phyloP scores from a whole-genome alignment of 2,888 invertebrate genomes.

The Clunio marinus region DNA sequence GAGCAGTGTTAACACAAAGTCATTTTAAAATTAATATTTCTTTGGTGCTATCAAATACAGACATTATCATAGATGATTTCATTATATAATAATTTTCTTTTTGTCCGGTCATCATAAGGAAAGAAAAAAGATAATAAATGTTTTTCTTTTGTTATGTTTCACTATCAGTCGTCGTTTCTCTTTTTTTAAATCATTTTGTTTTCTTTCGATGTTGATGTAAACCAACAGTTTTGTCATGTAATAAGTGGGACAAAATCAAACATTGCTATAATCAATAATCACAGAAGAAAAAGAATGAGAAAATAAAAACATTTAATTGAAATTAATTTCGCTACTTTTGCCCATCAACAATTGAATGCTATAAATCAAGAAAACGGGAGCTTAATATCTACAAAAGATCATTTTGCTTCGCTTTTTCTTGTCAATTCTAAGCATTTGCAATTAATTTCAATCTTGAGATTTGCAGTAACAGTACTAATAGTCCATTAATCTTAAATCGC shows the following conservation, averaged over 20 bases:
- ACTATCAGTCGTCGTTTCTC: neutral
- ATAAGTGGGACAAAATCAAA: neutral
- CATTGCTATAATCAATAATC: constrained; percentile 10
- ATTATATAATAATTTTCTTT: too few relatives aligned
- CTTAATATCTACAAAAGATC: neutral
- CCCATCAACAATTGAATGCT: neutral
- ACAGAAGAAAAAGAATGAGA: neutral
- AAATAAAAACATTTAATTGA: neutral
- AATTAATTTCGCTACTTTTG: neutral
- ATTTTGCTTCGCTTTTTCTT: too few relatives aligned
- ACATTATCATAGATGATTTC: neutral
- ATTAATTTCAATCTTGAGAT: constrained; percentile 35
- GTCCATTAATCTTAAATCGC: constrained; percentile 29
- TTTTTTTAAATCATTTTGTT: neutral
- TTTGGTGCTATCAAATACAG: constrained; percentile 15
- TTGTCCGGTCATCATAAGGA: neutral
- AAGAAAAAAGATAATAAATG: neutral
- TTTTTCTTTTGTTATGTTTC: neutral
- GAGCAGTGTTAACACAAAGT: too few relatives aligned
- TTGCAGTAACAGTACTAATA: constrained; percentile 5
- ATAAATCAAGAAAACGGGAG: neutral
- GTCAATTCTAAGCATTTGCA: constrained; percentile 15
- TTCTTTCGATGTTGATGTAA: neutral
- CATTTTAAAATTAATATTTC: neutral
- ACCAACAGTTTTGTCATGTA: neutral